Percentiles rank a stretch among this genome's conserved stretches.
phyloP scores from a whole-genome alignment of 1,140 invertebrate species.

The Pinna nobilis region DNA sequence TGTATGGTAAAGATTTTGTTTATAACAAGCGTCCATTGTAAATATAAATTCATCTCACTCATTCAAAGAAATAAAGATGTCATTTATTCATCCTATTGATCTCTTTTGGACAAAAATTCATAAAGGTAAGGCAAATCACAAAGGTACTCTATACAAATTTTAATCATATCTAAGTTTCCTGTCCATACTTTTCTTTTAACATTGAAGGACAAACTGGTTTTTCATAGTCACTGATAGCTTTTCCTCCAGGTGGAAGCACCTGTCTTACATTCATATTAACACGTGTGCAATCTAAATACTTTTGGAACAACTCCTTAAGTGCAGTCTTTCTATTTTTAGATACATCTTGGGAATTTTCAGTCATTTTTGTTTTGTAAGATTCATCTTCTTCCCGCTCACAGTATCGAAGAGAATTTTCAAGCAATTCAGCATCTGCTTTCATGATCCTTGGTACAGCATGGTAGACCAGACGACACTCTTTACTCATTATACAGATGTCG shows the following conservation, averaged over 20 bases:
- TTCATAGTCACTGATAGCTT: background rate
- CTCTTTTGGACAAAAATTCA: no score
- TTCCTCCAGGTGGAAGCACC: conserved; percentile 57
- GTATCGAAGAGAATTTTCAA: background rate
- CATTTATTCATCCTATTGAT: no score
- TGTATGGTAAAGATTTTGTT: no score
- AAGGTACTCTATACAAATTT: no score
- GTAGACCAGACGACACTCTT: conserved; percentile 61
- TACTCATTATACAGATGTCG: conserved; percentile 71
- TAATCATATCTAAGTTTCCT: no score
- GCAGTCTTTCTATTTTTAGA: conserved; percentile 22
- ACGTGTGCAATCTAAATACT: conserved; percentile 57
- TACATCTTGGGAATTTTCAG: background rate
- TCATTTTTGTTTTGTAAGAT: background rate
- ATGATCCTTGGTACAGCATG: conserved; percentile 71
- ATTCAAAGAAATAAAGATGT: no score
- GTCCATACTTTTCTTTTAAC: no score
- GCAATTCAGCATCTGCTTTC: conserved; percentile 11
- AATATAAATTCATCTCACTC: no score
- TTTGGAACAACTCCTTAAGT: conserved; percentile 51
- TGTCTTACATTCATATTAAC: conserved; percentile 71
- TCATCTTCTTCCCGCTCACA: background rate
- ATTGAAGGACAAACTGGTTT: conserved; percentile 13
- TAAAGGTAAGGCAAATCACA: no score
- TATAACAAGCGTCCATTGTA: no score